These are phyloP conservation scores for Chrysolina oricalcia DNA, from an alignment of 2,888 invertebrate genomes.

Conservation along the genomic window DNA sequence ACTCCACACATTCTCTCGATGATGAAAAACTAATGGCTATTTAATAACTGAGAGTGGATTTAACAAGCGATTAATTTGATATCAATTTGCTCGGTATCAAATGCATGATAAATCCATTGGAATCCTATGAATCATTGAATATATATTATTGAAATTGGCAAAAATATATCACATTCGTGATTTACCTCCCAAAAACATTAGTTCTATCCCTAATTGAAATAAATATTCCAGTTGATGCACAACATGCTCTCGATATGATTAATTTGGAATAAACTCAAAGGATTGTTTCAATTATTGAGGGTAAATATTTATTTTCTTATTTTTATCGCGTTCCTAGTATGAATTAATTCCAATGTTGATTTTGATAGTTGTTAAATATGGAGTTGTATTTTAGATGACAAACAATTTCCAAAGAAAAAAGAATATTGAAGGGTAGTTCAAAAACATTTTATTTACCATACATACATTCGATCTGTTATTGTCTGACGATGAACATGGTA, in stretches of 20 bases:
- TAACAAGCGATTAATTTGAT: not conserved
- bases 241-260: not conserved
- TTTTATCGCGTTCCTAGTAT: too few relatives aligned
- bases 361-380: not conserved
- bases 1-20: not conserved
- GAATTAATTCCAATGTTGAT: not conserved
- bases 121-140: not conserved
- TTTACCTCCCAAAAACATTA: not conserved
- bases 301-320: constrained; percentile 11
- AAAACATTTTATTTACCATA: too few relatives aligned
- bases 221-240: not conserved
- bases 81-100: not conserved
- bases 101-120: not conserved
- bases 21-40: not conserved
- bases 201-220: not conserved
- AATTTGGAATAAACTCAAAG: not conserved
- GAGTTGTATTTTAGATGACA: too few relatives aligned
- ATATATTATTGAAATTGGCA: not conserved
- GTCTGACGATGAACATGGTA: too few relatives aligned
- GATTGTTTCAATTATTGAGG: not conserved
- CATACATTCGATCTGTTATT: too few relatives aligned
- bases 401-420: too few relatives aligned
- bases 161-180: not conserved
- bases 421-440: too few relatives aligned
- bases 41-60: not conserved